Base-by-base conservation (phyloP, 2,888 invertebrate genomes). In the Carpatolechia fugitivella region DNA sequence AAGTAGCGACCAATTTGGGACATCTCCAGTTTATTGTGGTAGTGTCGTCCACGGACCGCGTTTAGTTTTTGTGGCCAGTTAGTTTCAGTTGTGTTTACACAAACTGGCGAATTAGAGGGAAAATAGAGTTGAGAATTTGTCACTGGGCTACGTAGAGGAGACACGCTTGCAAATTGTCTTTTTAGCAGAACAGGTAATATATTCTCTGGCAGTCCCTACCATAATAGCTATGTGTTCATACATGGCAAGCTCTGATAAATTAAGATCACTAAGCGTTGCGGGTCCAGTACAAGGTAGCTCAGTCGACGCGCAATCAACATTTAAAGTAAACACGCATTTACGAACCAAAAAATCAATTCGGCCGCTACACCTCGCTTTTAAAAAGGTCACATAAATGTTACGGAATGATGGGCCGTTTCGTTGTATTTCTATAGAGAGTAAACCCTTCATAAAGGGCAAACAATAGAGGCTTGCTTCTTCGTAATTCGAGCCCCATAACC, bases 311-410 rank as follows among this genome's bases (percentile, higher is more conserved):
- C 80, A 33, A 8, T 33, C 10, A 33, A 33, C 16, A n/a, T 29
- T 24, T 20, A 29, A 20, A 29, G 16, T 16, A 16, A 40, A 47
- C 14, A 48, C 31, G 47, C 49, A 20, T 6, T n/a, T 24, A 38
- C 29, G 24, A 38, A 38, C 38, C 35, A 74, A 74, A 76, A 78
- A 76, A 78, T 77, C 76, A 78, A 80, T 78, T 76, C 73, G 66
- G 66, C 69, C 69, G 70, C 72, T 69, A 72, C 70, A 70, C 68
- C 70, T 70, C 70, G 65, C 56, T 77, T 44, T 78, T 79, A 76
- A 76, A 79, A 82, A 85, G 83, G 84, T 85, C 84, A 77, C 78
- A 75, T 75, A 84, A 85, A 86, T 85, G 83, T 81, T 85, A 82
- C 75, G 74, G 82, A 79, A 83, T 81, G 77, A 82, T 77, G 80